phyloP scores from a whole-genome alignment of 1,140 invertebrate genomes.

The Chionoecetes opilio region DNA sequence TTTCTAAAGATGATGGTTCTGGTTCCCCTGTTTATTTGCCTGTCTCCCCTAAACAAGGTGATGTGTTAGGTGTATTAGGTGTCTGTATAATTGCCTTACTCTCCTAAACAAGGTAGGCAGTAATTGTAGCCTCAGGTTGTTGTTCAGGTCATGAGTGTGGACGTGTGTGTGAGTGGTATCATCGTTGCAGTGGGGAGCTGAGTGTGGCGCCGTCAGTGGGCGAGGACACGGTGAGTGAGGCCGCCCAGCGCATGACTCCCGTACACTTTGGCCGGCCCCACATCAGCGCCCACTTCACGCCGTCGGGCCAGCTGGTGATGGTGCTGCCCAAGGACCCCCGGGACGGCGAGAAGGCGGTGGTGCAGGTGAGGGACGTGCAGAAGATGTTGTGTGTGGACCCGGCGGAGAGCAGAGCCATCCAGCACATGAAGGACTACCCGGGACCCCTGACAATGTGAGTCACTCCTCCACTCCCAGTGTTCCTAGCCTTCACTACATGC shows the following conservation, averaged over 20 bases:
- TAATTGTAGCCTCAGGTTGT: too few species aligned
- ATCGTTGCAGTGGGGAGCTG: slow-evolving; percentile 83
- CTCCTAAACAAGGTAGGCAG: too few species aligned
- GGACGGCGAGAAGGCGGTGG: slow-evolving; percentile 89
- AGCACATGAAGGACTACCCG: slow-evolving; percentile 89
- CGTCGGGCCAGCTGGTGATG: slow-evolving; percentile 88
- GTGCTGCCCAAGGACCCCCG: slow-evolving; percentile 89
- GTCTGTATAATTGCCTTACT: too few species aligned
- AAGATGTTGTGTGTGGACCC: slow-evolving; percentile 83
- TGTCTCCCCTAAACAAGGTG: too few species aligned
- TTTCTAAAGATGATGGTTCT: too few species aligned
- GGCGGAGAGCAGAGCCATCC: slow-evolving; percentile 86
- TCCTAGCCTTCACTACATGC: not conserved
- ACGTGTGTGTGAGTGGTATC: not conserved
- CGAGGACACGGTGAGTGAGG: slow-evolving; percentile 86
- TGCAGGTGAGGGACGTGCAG: slow-evolving; percentile 89
- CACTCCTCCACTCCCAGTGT: slow-evolving; percentile 57
- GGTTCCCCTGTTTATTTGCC: too few species aligned
- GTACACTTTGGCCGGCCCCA: slow-evolving; percentile 92
- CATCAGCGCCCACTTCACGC: slow-evolving; percentile 86
- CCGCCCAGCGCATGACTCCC: slow-evolving; percentile 90
- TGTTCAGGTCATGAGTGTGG: too few species aligned
- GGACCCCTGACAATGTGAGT: slow-evolving; percentile 90
- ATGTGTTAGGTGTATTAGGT: too few species aligned
- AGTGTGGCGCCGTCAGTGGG: slow-evolving; percentile 82